Evolutionary conservation across 2,888 invertebrate species (phyloP).

Genomic region (Cotesia congregata): DNA sequence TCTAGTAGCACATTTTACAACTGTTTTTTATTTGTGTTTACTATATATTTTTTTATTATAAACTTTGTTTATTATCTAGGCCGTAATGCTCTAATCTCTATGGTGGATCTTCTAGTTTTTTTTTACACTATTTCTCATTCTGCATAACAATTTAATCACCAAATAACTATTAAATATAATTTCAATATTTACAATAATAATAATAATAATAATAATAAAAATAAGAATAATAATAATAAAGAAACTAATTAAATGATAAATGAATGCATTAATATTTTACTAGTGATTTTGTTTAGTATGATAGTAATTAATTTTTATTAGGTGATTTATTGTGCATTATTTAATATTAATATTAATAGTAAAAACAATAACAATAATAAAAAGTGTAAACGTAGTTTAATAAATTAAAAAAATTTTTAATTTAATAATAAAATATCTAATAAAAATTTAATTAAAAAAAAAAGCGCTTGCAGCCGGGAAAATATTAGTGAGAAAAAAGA

Average conservation of each 20-base stretch:
- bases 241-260: constrained; percentile 16
- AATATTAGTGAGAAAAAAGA: constrained; percentile 53
- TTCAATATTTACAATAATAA: not conserved
- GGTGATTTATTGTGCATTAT: constrained; percentile 15
- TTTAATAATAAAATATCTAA: constrained; percentile 12
- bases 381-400: constrained; percentile 9
- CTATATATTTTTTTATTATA: constrained; percentile 1
- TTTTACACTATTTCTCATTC: constrained; percentile 38
- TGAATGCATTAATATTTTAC: constrained; percentile 3
- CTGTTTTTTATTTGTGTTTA: not conserved
- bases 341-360: not conserved
- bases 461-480: constrained; percentile 63
- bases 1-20: constrained; percentile 8
- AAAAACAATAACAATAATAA: not conserved
- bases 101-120: constrained; percentile 14
- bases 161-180: constrained; percentile 25
- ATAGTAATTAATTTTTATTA: constrained; percentile 22
- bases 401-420: not conserved
- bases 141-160: constrained; percentile 36
- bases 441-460: not conserved
- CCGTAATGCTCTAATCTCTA: constrained; percentile 61
- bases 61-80: constrained; percentile 56
- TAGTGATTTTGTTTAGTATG: constrained; percentile 31
- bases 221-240: not conserved
- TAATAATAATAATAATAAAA: not conserved